Conservation (phyloP, 2,113 vertebrate genomes). For the Dryoscopus gambensis region DNA sequence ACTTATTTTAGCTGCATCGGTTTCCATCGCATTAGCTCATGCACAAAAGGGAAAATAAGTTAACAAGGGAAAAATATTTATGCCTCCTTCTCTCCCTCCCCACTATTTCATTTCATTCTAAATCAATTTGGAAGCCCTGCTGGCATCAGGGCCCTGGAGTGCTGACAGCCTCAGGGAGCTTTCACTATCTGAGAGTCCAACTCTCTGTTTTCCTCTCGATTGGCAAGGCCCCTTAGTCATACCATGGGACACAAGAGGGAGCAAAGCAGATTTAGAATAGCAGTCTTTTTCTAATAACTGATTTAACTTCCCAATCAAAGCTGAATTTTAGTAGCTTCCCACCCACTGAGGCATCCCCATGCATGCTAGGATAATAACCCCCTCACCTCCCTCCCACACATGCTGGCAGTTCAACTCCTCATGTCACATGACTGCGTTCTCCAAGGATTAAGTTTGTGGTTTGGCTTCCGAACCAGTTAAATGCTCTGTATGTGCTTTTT, state of each 20-base stretch:
- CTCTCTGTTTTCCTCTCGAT: background rate
- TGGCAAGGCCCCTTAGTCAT: background rate
- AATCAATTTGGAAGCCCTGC: background rate
- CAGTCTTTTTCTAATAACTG: background rate
- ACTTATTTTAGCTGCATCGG: background rate
- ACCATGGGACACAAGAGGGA: background rate
- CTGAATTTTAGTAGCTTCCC: conserved; percentile 2
- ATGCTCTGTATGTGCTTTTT: background rate
- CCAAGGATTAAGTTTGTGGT: background rate
- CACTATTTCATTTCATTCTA: background rate
- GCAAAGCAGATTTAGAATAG: background rate
- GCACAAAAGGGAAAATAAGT: background rate
- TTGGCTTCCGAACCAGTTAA: background rate
- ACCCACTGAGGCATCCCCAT: background rate
- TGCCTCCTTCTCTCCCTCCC: background rate
- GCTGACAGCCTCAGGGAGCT: background rate
- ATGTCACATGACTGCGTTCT: background rate
- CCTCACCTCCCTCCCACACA: background rate
- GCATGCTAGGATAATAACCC: background rate
- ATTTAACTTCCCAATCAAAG: background rate
- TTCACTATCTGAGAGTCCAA: background rate
- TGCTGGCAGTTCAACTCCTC: background rate
- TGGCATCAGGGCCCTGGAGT: background rate
- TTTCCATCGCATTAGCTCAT: background rate
- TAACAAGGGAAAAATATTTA: conserved; percentile 19